Conservation (phyloP, 2,113 vertebrate genomes). For the Dicrurus megarhynchus region DNA sequence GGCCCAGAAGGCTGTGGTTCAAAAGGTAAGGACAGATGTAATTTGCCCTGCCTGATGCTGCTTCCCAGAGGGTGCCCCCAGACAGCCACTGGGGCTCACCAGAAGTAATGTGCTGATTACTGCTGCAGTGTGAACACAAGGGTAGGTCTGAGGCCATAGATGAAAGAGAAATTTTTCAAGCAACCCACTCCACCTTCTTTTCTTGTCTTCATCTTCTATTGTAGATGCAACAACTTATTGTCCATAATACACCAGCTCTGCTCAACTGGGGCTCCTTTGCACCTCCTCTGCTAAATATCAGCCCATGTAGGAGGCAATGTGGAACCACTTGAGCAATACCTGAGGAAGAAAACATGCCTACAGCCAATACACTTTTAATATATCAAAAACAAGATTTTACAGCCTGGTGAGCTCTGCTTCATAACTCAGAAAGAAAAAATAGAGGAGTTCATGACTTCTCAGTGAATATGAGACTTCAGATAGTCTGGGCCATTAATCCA, state of each 20-base stretch:
- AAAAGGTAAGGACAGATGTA: background rate
- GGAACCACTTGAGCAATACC: background rate
- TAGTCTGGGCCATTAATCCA: background rate
- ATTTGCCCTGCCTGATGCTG: background rate
- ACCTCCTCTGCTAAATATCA: background rate
- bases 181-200: background rate
- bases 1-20: background rate
- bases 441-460: background rate
- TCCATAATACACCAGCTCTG: background rate
- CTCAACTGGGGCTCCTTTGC: background rate
- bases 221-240: background rate
- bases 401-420: background rate
- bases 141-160: background rate
- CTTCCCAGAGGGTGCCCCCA: background rate
- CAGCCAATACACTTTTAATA: background rate
- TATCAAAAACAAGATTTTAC: background rate
- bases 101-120: fast-evolving
- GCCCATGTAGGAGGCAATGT: background rate
- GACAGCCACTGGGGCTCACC: fast-evolving
- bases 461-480: background rate
- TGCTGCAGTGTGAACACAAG: fast-evolving
- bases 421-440: background rate
- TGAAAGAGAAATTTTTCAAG: background rate
- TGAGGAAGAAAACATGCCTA: background rate
- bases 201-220: background rate